A percentile compares a stretch with the other conserved stretches of the same genome.
phyloP scores from a whole-genome alignment of 2,113 vertebrate genomes.

The Diadophis punctatus region DNA sequence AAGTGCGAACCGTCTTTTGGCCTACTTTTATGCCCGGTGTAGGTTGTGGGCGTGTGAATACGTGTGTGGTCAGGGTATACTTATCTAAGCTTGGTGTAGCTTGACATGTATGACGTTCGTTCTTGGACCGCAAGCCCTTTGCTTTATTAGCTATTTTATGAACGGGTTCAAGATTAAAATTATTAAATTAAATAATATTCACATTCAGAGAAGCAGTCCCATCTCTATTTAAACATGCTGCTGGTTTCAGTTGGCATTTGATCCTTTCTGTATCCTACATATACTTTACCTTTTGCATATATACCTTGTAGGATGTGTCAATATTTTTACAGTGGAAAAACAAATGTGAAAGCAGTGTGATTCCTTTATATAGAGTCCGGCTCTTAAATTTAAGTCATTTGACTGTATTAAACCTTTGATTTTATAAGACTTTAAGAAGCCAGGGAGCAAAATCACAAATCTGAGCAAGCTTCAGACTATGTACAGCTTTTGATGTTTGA shows the following conservation, averaged over 20 bases:
- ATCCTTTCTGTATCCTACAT: background rate
- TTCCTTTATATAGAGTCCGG: background rate
- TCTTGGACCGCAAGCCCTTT: background rate
- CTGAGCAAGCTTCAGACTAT: background rate
- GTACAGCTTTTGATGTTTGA: background rate
- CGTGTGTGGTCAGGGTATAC: background rate
- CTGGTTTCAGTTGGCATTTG: background rate
- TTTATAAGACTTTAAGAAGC: background rate
- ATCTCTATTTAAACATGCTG: background rate
- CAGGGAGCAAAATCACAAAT: background rate
- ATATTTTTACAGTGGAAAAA: background rate
- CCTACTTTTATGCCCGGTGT: background rate
- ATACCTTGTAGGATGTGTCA: background rate
- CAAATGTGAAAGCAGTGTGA: background rate
- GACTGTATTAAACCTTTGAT: background rate
- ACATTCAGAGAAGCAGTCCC: background rate
- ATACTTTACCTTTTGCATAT: background rate
- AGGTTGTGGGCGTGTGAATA: background rate
- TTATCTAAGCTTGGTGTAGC: background rate
- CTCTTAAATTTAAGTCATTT: background rate
- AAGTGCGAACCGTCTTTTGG: background rate
- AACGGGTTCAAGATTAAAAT: background rate
- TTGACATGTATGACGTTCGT: background rate
- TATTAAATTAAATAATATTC: background rate
- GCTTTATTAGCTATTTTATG: background rate